Conservation (phyloP, 1,140 invertebrate species). For the Caenorhabditis briggsae region DNA sequence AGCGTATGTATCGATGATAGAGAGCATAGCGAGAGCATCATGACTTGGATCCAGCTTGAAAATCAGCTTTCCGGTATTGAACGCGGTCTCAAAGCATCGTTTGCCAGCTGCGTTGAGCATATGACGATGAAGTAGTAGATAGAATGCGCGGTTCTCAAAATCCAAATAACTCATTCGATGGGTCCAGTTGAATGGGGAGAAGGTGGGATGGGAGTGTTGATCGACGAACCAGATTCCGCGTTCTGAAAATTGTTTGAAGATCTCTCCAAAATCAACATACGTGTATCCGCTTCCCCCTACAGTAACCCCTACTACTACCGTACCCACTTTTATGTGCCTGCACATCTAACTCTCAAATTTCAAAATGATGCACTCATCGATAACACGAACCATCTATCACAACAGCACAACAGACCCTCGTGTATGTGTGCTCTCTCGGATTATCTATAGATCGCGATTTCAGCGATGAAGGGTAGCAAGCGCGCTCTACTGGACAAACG, state of each 20-base stretch:
- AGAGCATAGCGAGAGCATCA: constrained; percentile 46
- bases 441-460: no score
- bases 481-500: no score
- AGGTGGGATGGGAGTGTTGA: constrained; percentile 14
- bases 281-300: background rate
- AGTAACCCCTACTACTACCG: background rate
- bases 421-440: background rate
- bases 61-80: constrained; percentile 58
- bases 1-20: constrained; percentile 51
- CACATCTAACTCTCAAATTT: background rate
- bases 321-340: background rate
- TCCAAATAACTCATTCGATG: constrained; percentile 54
- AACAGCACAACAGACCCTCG: constrained; percentile 40
- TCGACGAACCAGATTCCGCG: constrained; percentile 62
- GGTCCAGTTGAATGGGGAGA: constrained; percentile 30
- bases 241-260: constrained; percentile 62
- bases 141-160: constrained; percentile 61
- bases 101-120: constrained; percentile 52
- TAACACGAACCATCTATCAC: constrained; percentile 30
- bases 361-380: constrained; percentile 49
- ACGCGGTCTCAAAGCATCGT: constrained; percentile 60
- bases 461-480: background rate
- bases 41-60: constrained; percentile 47
- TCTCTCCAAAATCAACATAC: background rate
- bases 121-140: constrained; percentile 60